phyloP scores from a whole-genome alignment of 1,140 invertebrate species.

The Stenopsyche tienmushanensis region DNA sequence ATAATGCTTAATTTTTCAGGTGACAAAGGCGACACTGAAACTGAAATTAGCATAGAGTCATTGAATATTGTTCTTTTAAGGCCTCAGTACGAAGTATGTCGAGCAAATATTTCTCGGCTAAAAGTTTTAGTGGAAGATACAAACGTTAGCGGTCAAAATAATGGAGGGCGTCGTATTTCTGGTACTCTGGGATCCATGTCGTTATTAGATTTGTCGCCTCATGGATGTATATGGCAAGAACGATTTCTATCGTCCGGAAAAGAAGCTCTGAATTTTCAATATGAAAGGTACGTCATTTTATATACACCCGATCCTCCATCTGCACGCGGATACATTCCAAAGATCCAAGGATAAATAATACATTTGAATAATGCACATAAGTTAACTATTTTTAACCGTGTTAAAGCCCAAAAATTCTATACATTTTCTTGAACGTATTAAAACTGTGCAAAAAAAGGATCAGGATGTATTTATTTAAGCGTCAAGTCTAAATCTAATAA shows the following conservation, averaged over 20 bases:
- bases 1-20: constrained; percentile 20
- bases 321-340: too few species aligned
- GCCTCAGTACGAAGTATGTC: constrained; percentile 37
- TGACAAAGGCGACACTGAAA: constrained; percentile 29
- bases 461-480: too few species aligned
- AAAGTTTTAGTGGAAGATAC: constrained; percentile 42
- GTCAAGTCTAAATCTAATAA: too few species aligned
- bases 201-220: constrained; percentile 77
- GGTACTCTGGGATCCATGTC: constrained; percentile 78
- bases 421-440: too few species aligned
- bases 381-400: too few species aligned
- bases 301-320: too few species aligned
- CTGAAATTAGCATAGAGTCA: constrained; percentile 37
- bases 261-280: constrained; percentile 80
- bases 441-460: too few species aligned
- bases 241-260: constrained; percentile 81
- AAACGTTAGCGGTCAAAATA: constrained; percentile 37
- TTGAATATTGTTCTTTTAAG: constrained; percentile 36
- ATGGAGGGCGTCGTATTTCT: constrained; percentile 52
- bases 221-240: constrained; percentile 77
- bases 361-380: too few species aligned
- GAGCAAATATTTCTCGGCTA: constrained; percentile 40
- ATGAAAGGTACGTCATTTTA: constrained; percentile 55
- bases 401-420: too few species aligned
- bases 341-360: too few species aligned